Evolutionary conservation across 2,888 invertebrate species (phyloP).

Genomic region (Aphodius sticticus): DNA sequence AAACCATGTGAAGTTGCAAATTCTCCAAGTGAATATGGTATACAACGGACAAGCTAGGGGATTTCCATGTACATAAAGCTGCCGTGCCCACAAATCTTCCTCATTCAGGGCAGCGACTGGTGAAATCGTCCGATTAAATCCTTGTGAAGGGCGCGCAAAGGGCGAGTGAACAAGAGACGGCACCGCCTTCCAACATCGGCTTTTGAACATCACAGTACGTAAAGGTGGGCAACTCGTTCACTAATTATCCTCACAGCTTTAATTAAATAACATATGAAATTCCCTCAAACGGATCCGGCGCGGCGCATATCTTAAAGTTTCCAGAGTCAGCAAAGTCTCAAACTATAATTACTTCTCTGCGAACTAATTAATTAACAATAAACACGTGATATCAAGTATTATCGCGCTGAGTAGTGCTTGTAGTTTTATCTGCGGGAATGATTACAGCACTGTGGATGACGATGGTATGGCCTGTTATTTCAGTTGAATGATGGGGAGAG

Average conservation of each 20-base stretch:
- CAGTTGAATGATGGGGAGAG: background rate
- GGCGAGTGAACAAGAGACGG: conserved; percentile 25
- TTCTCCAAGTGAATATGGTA: background rate
- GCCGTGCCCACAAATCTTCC: conserved; percentile 47
- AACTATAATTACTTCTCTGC: conserved; percentile 26
- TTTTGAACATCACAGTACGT: conserved; percentile 31
- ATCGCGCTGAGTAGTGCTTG: background rate
- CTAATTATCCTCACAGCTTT: conserved; percentile 38
- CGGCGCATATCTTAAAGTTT: conserved; percentile 32
- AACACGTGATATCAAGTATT: conserved; percentile 23
- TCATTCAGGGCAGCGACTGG: conserved; percentile 46
- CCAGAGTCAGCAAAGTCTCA: conserved; percentile 14
- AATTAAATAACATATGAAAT: conserved; percentile 41
- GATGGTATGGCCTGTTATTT: background rate
- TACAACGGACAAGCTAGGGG: background rate
- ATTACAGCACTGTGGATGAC: background rate
- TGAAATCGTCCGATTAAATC: conserved; percentile 50
- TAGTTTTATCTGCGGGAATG: background rate
- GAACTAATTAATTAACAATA: conserved; percentile 34
- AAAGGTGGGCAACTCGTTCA: conserved; percentile 17
- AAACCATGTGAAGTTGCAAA: background rate
- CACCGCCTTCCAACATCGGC: conserved; percentile 31
- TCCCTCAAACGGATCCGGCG: conserved; percentile 26
- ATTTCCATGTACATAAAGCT: background rate
- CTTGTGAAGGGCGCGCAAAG: conserved; percentile 31